phyloP scores from a whole-genome alignment of 2,113 vertebrate species.

The Cheirogaleus medius region DNA sequence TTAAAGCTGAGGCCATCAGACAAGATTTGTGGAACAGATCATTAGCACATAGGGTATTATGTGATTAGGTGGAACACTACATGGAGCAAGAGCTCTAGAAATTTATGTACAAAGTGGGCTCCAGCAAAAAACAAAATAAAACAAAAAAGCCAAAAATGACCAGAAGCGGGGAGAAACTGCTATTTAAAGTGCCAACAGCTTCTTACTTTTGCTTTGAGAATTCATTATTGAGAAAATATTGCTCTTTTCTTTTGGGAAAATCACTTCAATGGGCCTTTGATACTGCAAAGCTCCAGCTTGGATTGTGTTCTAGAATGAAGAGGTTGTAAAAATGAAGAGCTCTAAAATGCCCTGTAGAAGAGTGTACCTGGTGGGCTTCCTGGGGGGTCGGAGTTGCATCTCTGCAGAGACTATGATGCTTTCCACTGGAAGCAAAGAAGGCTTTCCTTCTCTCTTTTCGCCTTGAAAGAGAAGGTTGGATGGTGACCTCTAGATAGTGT shows the following conservation, averaged over 20 bases:
- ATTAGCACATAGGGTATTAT: background rate
- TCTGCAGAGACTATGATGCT: background rate
- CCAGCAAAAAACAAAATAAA: background rate
- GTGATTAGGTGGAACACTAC: background rate
- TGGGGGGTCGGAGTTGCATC: background rate
- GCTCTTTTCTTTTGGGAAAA: slow-evolving; percentile 3
- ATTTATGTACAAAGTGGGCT: background rate
- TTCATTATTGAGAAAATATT: slow-evolving; percentile 35
- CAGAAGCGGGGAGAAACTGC: background rate
- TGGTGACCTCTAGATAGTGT: background rate
- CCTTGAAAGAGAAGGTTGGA: background rate
- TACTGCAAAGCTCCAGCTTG: background rate
- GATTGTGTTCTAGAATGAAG: slow-evolving; percentile 25
- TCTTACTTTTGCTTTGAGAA: slow-evolving; percentile 18
- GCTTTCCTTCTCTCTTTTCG: background rate
- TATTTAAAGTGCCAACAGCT: slow-evolving; percentile 7
- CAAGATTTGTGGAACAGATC: background rate
- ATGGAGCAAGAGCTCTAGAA: background rate
- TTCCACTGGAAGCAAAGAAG: background rate
- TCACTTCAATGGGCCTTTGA: background rate
- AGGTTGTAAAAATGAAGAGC: background rate
- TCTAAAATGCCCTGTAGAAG: background rate
- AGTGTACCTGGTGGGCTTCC: background rate
- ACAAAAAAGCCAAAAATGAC: background rate
- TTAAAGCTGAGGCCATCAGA: background rate